These are phyloP conservation scores for Passer domesticus DNA, from an alignment of 2,113 vertebrate genomes.

Conservation along the genomic window DNA sequence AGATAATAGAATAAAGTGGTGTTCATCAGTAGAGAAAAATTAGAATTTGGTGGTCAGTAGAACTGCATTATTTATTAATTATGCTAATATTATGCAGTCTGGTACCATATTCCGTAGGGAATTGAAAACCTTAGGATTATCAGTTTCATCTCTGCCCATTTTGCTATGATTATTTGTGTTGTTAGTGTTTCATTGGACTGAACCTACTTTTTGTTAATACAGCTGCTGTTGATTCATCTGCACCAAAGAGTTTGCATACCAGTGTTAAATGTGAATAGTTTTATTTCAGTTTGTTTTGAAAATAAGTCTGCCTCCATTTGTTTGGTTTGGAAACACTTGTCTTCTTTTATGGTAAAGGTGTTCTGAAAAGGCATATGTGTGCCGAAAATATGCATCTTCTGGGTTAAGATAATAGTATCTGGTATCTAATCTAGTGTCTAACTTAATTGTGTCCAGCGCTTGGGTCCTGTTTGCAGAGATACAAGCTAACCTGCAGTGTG, in stretches of 20 bases:
- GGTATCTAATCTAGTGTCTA: background rate
- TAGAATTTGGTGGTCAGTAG: background rate
- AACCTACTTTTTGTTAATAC: constrained; percentile 56
- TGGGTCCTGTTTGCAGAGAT: background rate
- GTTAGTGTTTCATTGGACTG: background rate
- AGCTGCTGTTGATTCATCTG: constrained; percentile 71
- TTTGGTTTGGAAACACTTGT: constrained; percentile 65
- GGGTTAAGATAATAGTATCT: background rate
- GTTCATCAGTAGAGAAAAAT: background rate
- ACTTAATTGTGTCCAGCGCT: background rate
- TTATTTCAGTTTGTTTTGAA: constrained; percentile 52
- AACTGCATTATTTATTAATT: background rate
- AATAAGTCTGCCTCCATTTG: constrained; percentile 21
- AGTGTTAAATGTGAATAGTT: constrained; percentile 68
- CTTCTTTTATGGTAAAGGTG: constrained; percentile 13
- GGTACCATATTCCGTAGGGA: background rate
- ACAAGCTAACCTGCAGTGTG: background rate
- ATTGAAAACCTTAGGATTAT: background rate
- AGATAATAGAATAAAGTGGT: background rate
- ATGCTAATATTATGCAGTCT: background rate
- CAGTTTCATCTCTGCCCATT: background rate
- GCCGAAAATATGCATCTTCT: background rate
- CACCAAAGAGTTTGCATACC: constrained; percentile 51
- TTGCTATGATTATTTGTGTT: background rate
- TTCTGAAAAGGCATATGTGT: background rate